Conservation (phyloP, 1,140 invertebrate genomes). For the Formica exsecta region DNA sequence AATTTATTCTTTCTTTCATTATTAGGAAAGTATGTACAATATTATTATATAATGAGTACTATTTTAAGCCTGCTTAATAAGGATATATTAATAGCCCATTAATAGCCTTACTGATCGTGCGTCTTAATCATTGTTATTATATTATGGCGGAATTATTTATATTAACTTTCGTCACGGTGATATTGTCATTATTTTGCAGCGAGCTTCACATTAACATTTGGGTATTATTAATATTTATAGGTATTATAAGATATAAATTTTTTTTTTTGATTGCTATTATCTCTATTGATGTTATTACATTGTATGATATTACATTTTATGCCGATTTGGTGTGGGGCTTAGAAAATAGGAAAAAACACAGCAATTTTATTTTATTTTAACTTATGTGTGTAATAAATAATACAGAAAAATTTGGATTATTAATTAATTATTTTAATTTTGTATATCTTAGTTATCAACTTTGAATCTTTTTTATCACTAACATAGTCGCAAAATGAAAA, state of each 20-base stretch:
- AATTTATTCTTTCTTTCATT: neutral
- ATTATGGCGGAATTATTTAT: constrained; percentile 9
- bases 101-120: neutral
- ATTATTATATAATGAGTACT: neutral
- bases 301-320: neutral
- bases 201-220: constrained; percentile 26
- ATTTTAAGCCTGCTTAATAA: constrained; percentile 22
- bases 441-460: constrained; percentile 3
- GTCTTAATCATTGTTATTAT: neutral
- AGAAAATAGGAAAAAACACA: constrained; percentile 2
- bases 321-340: constrained; percentile 72
- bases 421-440: constrained; percentile 19
- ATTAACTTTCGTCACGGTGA: neutral
- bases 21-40: neutral
- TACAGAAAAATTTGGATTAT: neutral
- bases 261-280: constrained; percentile 9
- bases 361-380: neutral
- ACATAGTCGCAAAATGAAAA: constrained; percentile 5
- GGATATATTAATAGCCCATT: neutral
- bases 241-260: neutral
- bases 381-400: too few species aligned
- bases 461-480: constrained; percentile 7
- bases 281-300: constrained; percentile 23
- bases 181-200: constrained; percentile 11
- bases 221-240: neutral